Evolutionary conservation across 2,888 invertebrate genomes (phyloP).

Genomic region (Brassicogethes aeneus): DNA sequence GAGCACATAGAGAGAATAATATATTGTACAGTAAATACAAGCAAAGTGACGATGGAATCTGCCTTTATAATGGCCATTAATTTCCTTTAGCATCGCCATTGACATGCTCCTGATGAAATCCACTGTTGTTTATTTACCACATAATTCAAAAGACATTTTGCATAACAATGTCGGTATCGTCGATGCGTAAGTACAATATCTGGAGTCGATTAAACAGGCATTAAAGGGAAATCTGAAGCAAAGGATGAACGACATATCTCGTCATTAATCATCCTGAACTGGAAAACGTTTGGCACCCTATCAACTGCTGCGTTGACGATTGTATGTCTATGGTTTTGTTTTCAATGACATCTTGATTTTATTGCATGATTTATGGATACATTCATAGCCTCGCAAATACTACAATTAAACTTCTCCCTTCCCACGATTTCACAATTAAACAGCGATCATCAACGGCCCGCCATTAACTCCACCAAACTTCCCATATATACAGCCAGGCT

Average conservation of each 20-base stretch:
- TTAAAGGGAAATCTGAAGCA: not conserved
- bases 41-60: not conserved
- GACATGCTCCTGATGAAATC: not conserved
- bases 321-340: conserved; percentile 1
- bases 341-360: not conserved
- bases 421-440: too few species aligned
- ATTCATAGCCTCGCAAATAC: too few species aligned
- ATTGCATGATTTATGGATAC: not conserved
- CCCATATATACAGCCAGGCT: too few species aligned
- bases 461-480: too few species aligned
- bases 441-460: too few species aligned
- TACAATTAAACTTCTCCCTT: too few species aligned
- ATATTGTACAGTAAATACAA: not conserved
- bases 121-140: conserved; percentile 1
- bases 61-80: not conserved
- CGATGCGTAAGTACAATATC: conserved; percentile 6
- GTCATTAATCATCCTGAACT: not conserved
- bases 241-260: not conserved
- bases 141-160: conserved; percentile 4
- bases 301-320: not conserved
- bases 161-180: conserved; percentile 4
- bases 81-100: not conserved
- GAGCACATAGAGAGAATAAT: not conserved
- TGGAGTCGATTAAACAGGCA: conserved; percentile 2
- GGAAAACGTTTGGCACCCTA: conserved; percentile 1